Evolutionary conservation across 1,140 invertebrate species (phyloP).

Genomic region (Drosophila watanabei): DNA sequence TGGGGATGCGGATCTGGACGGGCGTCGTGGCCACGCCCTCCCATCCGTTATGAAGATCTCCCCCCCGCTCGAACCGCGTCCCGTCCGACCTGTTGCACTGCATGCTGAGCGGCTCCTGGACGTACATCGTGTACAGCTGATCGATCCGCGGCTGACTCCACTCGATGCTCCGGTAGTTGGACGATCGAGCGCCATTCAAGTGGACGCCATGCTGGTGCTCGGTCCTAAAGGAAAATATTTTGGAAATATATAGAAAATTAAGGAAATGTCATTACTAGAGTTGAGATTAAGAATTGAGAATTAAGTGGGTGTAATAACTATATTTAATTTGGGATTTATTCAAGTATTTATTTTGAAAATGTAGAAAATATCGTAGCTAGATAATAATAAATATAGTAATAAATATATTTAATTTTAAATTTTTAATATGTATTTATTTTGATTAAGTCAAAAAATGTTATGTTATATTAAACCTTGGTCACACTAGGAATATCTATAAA

Average conservation of each 20-base stretch:
- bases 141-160: conserved; percentile 93
- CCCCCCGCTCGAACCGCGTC: conserved; percentile 88
- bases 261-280: too few relatives aligned
- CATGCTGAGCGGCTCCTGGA: conserved; percentile 96
- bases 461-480: too few relatives aligned
- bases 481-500: too few relatives aligned
- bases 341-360: too few relatives aligned
- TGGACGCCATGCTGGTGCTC: conserved; percentile 86
- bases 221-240: conserved; percentile 77
- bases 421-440: too few relatives aligned
- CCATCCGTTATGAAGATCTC: conserved; percentile 49
- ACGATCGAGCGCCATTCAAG: conserved; percentile 86
- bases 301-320: too few relatives aligned
- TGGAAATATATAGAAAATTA: background rate
- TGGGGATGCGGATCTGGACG: conserved; percentile 81
- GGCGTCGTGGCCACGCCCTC: conserved; percentile 79
- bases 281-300: too few relatives aligned
- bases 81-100: conserved; percentile 97
- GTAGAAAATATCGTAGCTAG: background rate
- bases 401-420: too few relatives aligned
- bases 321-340: too few relatives aligned
- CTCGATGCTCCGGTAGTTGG: conserved; percentile 93
- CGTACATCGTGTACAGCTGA: conserved; percentile 92
- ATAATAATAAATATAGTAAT: too few relatives aligned
- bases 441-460: too few relatives aligned